Conservation (phyloP, 2,113 vertebrate genomes). For the Glareola pratincola region DNA sequence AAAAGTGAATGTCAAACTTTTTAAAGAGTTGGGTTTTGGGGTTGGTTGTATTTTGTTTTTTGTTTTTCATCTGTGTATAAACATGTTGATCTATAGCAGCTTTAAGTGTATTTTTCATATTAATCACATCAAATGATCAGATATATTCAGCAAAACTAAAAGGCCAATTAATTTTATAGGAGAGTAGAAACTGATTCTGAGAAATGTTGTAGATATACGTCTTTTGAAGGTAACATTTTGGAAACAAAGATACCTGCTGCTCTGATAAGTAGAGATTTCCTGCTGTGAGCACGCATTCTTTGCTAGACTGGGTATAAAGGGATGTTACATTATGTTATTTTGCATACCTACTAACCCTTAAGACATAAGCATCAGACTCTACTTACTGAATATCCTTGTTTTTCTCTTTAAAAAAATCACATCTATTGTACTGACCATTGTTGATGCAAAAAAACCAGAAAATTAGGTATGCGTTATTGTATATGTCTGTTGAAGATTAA, state of each 20-base stretch:
- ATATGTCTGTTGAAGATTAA: not conserved
- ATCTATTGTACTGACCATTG: accelerated
- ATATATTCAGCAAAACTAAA: not conserved
- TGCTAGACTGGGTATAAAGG: not conserved
- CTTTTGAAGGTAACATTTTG: not conserved
- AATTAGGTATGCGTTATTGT: not conserved
- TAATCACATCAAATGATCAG: not conserved
- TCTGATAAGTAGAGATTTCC: not conserved
- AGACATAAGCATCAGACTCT: not conserved
- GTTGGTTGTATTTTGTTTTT: too few relatives aligned
- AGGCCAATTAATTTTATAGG: not conserved
- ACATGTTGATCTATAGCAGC: not conserved
- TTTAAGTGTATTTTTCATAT: not conserved
- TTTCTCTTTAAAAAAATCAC: not conserved
- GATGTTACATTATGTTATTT: not conserved
- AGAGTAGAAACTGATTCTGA: not conserved
- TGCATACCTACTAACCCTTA: not conserved
- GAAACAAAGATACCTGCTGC: not conserved
- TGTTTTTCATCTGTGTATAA: not conserved
- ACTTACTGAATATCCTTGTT: not conserved
- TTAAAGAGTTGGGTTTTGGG: not conserved
- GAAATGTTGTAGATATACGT: not conserved
- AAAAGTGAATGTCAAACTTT: not conserved
- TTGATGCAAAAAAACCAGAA: not conserved
- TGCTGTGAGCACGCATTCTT: not conserved